Evolutionary conservation across 2,888 invertebrate genomes (phyloP), one percentile per base, ranked within the genome.

Genomic region (Caenorhabditis auriculariae): DNA sequence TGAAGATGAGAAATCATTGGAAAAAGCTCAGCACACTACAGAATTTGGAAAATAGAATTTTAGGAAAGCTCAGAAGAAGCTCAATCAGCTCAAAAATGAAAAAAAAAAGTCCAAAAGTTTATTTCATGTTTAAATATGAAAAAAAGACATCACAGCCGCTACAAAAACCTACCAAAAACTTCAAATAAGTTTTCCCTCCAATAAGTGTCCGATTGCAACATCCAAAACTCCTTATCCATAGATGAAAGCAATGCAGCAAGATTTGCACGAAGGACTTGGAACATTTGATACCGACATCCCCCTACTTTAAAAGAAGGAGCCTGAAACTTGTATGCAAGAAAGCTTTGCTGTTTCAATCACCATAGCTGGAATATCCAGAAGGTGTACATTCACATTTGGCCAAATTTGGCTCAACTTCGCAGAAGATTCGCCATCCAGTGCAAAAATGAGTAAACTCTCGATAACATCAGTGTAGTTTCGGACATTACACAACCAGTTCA

Each of bases 401-500:
- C 74, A 78, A 4, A 62, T 27, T 26, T 44, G 37, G 0, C 46
- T 32, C n/a, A 78, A 43, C n/a, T 62, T 62, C 17, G 56, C 43
- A 50, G 63, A 55, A 0, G 78, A 67, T 32, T 60, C 44, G 35
- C 59, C 52, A 45, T 78, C 78, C 53, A 78, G 70, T 6, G 73
- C 72, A 41, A 78, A 75, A 4, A 73, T 60, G 2, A 78, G 41
- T n/a, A n/a, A 15, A 71, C 59, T 17, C 58, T 60, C 4, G 64
- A 57, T 7, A 52, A 28, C 46, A 65, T 69, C n/a, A 61, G 41
- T 38, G 54, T 61, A 44, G 46, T 69, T 53, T 48, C 60, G 45
- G 42, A 74, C 29, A 43, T 78, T 78, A 56, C 78, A 78, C 21
- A 78, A 46, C 64, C 74, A 78, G 47, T 78, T 78, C 21, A 75